Evolutionary conservation across 1,140 invertebrate species (phyloP).

Genomic region (Nixonia krombeini): DNA sequence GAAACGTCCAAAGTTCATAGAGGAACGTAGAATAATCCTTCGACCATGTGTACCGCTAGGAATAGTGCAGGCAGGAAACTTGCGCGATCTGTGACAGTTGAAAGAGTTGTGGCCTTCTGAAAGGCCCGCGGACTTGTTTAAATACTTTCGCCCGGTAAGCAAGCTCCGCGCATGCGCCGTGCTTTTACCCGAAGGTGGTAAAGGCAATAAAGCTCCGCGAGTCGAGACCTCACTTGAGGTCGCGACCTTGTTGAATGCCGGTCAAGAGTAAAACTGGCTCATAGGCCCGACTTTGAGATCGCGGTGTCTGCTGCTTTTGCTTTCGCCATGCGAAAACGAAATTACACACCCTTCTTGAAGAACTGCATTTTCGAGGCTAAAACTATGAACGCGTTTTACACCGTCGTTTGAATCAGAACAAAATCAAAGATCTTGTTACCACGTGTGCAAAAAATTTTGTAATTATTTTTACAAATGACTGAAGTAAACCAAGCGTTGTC

Average conservation of each 20-base stretch:
- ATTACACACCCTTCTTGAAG: background rate
- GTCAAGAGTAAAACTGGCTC: slow-evolving; percentile 58
- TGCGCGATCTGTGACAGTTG: slow-evolving; percentile 56
- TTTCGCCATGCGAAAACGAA: slow-evolving; percentile 12
- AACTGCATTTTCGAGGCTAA: background rate
- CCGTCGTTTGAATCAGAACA: background rate
- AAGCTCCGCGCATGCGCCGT: slow-evolving; percentile 52
- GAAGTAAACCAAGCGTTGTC: no score
- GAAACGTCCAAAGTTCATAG: background rate
- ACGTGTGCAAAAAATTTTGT: no score
- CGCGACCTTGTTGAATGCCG: slow-evolving; percentile 66
- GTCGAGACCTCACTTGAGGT: slow-evolving; percentile 57
- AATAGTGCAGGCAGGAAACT: slow-evolving; percentile 19
- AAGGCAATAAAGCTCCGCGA: slow-evolving; percentile 42
- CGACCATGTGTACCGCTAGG: background rate
- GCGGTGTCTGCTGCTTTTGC: slow-evolving; percentile 12
- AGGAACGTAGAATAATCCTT: background rate
- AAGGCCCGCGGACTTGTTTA: slow-evolving; percentile 60
- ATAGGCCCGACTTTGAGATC: slow-evolving; percentile 11
- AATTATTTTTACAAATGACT: no score
- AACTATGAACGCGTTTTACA: background rate
- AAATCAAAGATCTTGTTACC: background rate
- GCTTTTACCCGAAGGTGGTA: slow-evolving; percentile 37
- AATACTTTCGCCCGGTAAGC: slow-evolving; percentile 60
- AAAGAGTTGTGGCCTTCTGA: slow-evolving; percentile 61